Conservation (phyloP, 1,140 invertebrate species). For the Caenorhabditis briggsae region DNA sequence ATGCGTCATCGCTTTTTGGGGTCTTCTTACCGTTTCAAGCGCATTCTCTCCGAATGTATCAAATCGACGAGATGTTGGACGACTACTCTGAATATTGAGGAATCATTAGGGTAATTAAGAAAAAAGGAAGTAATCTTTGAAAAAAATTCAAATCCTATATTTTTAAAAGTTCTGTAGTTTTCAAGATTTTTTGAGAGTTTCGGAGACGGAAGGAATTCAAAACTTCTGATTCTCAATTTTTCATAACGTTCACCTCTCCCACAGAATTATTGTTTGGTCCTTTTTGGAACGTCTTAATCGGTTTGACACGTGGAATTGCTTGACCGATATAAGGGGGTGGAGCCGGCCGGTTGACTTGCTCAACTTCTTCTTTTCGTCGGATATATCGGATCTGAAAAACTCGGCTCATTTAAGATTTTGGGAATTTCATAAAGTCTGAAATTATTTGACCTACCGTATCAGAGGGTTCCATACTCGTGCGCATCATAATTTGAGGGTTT, state of each 20-base stretch:
- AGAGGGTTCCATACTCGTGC: neutral
- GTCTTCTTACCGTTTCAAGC: constrained; percentile 34
- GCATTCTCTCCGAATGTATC: constrained; percentile 45
- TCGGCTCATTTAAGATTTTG: neutral
- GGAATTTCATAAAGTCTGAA: neutral
- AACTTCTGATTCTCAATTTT: neutral
- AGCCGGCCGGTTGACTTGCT: constrained; percentile 11
- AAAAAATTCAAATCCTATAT: no score
- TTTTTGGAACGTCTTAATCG: constrained; percentile 42
- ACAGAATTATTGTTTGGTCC: constrained; percentile 10
- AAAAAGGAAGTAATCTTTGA: no score
- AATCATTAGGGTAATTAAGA: no score
- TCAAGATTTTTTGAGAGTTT: no score
- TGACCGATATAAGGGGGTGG: constrained; percentile 40
- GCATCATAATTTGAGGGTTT: neutral
- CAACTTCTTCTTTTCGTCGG: constrained; percentile 44
- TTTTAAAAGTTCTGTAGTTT: no score
- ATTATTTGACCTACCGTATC: neutral
- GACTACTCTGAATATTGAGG: neutral
- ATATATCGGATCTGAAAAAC: constrained; percentile 39
- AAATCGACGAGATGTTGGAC: constrained; percentile 26
- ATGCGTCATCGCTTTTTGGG: neutral
- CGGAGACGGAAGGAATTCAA: no score
- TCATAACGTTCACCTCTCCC: neutral
- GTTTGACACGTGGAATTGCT: constrained; percentile 46